Base-by-base conservation (phyloP, 2,888 invertebrate species). In the Tipula unca region DNA sequence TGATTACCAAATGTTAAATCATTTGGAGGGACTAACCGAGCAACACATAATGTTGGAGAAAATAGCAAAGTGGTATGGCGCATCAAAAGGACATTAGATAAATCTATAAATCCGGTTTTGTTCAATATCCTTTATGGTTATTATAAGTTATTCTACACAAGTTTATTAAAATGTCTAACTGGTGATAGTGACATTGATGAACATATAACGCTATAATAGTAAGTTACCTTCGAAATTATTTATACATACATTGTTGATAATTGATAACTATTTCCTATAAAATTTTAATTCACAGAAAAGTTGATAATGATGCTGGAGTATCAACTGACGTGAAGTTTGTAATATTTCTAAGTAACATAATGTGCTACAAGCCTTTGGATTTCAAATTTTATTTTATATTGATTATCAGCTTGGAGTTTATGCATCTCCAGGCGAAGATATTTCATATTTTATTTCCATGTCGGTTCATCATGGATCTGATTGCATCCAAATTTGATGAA, bases 361-460 rank as follows among this genome's bases (percentile, higher is more conserved):
- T n/a, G n/a, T n/a, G n/a, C n/a, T n/a, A n/a, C n/a, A n/a, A n/a
- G n/a, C n/a, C n/a, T n/a, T n/a, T n/a, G 69, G 10, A 25, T 20
- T 8, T 10, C 10, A 69, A 69, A 69, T 39, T 39, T 32, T n/a
- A 42, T 86, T 14, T 10, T 69, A 89, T 89, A 88, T 89, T 85
- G 89, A 89, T 85, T 89, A 87, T 86, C 89, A 89, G 87, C 89
- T 89, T 86, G 89, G 89, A 1, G 89, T 87, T 69, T 69, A 69
- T 69, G 69, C 25, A 25, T 69, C 69, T 3, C 69, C 69, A 69
- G 69, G 25, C 20, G 8, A 25, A 10, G 25, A 69, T 25, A 20
- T 69, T 25, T 69, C 25, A 25, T 69, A 69, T 6, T 69, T 69
- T 69, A 10, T 69, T 25, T 10, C 69, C 20, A 2, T 69, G 69